Percentiles rank a stretch among this genome's conserved stretches.
These are phyloP conservation scores for Heliconius congener DNA, from an alignment of 1,140 invertebrate species.

Conservation along the genomic window DNA sequence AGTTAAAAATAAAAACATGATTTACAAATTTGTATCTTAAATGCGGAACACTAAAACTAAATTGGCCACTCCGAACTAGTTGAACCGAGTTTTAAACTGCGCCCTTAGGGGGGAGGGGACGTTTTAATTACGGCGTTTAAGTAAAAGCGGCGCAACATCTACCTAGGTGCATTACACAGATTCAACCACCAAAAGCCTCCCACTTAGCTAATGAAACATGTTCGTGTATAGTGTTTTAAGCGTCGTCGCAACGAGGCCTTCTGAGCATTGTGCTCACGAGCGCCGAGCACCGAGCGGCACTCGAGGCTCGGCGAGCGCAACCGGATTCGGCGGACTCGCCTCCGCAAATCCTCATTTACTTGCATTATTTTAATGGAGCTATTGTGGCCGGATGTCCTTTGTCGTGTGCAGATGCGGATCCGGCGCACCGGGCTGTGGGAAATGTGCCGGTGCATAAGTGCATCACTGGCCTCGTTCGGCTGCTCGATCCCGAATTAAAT, in stretches of 20 bases:
- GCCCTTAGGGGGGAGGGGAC: constrained; percentile 67
- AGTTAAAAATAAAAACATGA: constrained; percentile 42
- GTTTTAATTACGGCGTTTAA: constrained; percentile 81
- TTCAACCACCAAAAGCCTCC: constrained; percentile 81
- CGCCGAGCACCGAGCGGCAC: constrained; percentile 44
- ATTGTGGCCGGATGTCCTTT: constrained; percentile 80
- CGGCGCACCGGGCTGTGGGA: constrained; percentile 66
- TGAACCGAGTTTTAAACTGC: constrained; percentile 75
- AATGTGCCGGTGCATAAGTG: constrained; percentile 76
- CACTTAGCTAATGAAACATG: constrained; percentile 83
- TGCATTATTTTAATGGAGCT: constrained; percentile 82
- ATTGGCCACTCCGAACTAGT: constrained; percentile 77
- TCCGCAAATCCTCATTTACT: constrained; percentile 80
- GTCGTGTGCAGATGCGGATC: constrained; percentile 69
- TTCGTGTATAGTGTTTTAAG: constrained; percentile 80
- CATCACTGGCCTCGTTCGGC: constrained; percentile 71
- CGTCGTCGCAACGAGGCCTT: constrained; percentile 60
- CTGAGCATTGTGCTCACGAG: constrained; percentile 54
- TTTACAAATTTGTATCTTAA: constrained; percentile 59
- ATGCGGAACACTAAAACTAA: constrained; percentile 73
- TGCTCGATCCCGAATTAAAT: constrained; percentile 66
- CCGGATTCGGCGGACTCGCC: constrained; percentile 70
- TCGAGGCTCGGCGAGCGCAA: constrained; percentile 50
- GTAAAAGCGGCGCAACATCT: constrained; percentile 77
- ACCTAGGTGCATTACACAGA: constrained; percentile 78